These are phyloP conservation scores for Hydropsyche betteni DNA, from an alignment of 2,888 invertebrate genomes.

Conservation along the genomic window DNA sequence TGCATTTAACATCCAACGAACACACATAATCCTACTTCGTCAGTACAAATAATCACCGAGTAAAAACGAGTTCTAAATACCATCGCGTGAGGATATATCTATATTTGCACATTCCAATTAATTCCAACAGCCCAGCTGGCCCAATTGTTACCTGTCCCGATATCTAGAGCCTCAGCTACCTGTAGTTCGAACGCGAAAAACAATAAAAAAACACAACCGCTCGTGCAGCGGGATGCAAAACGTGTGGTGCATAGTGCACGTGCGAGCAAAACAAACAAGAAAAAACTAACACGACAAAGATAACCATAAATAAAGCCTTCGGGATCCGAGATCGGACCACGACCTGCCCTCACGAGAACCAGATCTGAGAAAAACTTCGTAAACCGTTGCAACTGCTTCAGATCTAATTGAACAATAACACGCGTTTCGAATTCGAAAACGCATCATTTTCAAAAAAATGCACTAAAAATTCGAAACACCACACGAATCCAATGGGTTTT, in stretches of 20 bases:
- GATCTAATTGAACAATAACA: too few relatives aligned
- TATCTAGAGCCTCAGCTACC: slow-evolving; percentile 1
- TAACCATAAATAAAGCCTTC: slow-evolving; percentile 44
- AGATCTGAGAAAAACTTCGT: neutral
- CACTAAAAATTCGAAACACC: neutral
- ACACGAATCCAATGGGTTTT: neutral
- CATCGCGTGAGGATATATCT: neutral
- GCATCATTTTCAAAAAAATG: too few relatives aligned
- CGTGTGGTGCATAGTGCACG: slow-evolving; percentile 34
- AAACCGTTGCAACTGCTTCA: neutral
- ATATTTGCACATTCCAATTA: neutral
- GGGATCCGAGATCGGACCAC: slow-evolving; percentile 40
- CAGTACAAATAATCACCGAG: neutral
- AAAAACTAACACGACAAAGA: slow-evolving; percentile 40
- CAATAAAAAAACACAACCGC: slow-evolving; percentile 2
- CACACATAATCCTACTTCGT: neutral
- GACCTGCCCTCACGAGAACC: slow-evolving; percentile 42
- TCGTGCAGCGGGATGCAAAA: slow-evolving; percentile 35
- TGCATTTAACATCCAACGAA: neutral
- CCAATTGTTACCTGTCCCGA: slow-evolving; percentile 6
- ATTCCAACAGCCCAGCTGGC: neutral
- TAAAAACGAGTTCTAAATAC: neutral
- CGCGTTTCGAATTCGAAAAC: too few relatives aligned
- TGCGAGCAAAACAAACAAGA: slow-evolving; percentile 23
- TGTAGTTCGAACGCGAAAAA: neutral